phyloP scores from a whole-genome alignment of 2,888 invertebrate genomes.

The Microctonus aethiopoides region DNA sequence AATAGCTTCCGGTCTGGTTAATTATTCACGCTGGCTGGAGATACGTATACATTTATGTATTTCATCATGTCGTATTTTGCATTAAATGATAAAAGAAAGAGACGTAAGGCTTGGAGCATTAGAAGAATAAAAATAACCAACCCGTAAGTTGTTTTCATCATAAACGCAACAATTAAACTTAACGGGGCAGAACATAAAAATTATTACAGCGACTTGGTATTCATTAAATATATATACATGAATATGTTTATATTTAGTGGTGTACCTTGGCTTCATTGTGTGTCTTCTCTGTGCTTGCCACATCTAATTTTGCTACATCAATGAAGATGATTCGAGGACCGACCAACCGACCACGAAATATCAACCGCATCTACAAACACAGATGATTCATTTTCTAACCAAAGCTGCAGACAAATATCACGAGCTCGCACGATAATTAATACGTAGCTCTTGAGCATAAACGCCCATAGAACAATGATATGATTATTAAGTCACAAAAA shows the following conservation, averaged over 20 bases:
- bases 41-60: neutral
- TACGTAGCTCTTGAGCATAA: constrained; percentile 32
- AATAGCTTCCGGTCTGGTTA: constrained; percentile 20
- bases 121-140: neutral
- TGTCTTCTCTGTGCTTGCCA: constrained; percentile 1
- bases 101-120: neutral
- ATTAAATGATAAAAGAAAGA: neutral
- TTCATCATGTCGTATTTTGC: neutral
- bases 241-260: neutral
- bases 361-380: neutral
- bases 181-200: constrained; percentile 12
- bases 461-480: constrained; percentile 44
- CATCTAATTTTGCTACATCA: neutral
- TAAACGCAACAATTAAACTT: constrained; percentile 13
- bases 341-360: neutral
- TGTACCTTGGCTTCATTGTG: neutral
- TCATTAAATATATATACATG: neutral
- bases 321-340: neutral
- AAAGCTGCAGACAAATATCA: constrained; percentile 47
- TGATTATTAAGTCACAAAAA: constrained; percentile 54
- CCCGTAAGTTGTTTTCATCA: constrained; percentile 1
- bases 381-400: neutral
- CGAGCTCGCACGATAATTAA: constrained; percentile 60
- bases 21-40: neutral
- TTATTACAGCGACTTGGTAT: constrained; percentile 13